phyloP scores from a whole-genome alignment of 1,140 invertebrate species.

The Brachystomella parvula region DNA sequence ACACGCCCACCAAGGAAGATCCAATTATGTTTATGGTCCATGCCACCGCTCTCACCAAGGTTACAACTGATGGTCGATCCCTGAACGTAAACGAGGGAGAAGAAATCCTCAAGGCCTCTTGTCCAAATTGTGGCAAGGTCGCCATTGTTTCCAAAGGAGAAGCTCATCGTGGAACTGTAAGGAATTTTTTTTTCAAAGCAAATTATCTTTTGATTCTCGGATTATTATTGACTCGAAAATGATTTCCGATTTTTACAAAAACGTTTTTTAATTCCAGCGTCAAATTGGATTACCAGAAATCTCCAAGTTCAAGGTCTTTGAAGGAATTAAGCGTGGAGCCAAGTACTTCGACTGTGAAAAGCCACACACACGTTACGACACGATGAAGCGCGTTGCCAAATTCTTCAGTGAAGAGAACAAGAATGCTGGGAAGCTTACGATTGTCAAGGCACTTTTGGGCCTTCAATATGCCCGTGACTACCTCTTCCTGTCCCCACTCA shows the following conservation, averaged over 20 bases:
- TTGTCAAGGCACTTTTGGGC: constrained; percentile 17
- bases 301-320: constrained; percentile 31
- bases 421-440: constrained; percentile 23
- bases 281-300: constrained; percentile 25
- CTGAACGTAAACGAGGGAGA: constrained; percentile 16
- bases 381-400: constrained; percentile 27
- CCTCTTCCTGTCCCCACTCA: constrained; percentile 35
- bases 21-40: constrained; percentile 30
- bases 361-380: constrained; percentile 31
- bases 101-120: constrained; percentile 21
- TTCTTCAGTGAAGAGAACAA: constrained; percentile 38
- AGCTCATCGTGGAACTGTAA: constrained; percentile 17
- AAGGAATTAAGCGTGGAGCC: constrained; percentile 31
- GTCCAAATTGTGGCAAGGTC: constrained; percentile 22
- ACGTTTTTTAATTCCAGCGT: constrained; percentile 13
- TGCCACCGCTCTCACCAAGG: constrained; percentile 25
- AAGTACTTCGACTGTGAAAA: constrained; percentile 37
- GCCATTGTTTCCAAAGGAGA: constrained; percentile 33
- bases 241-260: constrained; percentile 1
- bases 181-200: not conserved
- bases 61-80: constrained; percentile 14
- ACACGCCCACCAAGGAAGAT: constrained; percentile 34
- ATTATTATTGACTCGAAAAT: not conserved
- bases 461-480: constrained; percentile 23
- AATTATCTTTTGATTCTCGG: not conserved